Evolutionary conservation across 1,140 invertebrate genomes (phyloP), one percentile per base, ranked within the genome.

Genomic region (Venturia canescens): DNA sequence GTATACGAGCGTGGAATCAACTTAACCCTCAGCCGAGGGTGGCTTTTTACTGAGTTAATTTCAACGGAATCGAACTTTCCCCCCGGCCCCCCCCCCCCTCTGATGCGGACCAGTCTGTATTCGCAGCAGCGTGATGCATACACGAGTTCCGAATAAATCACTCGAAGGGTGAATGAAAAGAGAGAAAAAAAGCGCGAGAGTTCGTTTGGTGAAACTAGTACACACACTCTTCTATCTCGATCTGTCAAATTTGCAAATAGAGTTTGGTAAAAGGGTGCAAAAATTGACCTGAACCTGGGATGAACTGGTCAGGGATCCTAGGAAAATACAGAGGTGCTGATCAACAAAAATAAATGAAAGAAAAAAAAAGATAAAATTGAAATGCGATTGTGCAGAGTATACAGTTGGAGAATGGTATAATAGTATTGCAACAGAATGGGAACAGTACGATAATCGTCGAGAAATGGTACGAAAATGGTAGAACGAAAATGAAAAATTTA

Each of bases 201-300:
- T 27, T 2, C 23, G 60, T 27, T 63, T 23, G 60, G n/a, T 26
- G 15, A 27, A 63, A 63, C 60, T 26, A 63, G 60, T 53, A n/a
- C 60, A 63, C 53, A 11, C 60, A 26, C 60, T 23, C 23, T 63
- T 9, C 11, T 63, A n/a, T 26, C 60, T 23, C 60, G 21, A 23
- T 63, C 60, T 63, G 60, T 63, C 60, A 63, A 63, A 63, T 63
- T 63, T 27, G 60, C 60, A 63, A 63, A 63, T 63, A 63, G 60
- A 63, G n/a, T 23, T 23, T 26, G 26, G 50, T 53, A 23, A 63
- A 63, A 63, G 21, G 26, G 60, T 63, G 26, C 3, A 63, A 63
- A 63, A 63, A 63, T 63, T 63, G n/a, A 63, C 60, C 26, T 23
- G 11, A 63, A 23, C 60, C 26, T 27, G 60, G 23, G 13, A 63